Percentiles rank a stretch among this genome's conserved stretches.
Evolutionary conservation across 53 echinoderm and acorn worm genomes (phyloP).

Genomic region (Echinarachnius parma): DNA sequence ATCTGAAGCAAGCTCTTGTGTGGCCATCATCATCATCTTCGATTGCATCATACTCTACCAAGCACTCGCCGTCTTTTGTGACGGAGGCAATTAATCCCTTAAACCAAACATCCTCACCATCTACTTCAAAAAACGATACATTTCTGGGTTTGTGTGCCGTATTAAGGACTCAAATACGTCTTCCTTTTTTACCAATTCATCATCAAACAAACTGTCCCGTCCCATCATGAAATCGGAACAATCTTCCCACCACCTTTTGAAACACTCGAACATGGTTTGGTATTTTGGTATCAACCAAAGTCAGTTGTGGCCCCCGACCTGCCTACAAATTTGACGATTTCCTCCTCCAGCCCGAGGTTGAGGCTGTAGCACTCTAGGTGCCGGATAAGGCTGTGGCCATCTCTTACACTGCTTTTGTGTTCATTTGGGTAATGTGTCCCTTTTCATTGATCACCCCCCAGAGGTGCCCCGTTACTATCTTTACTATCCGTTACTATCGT

Average conservation of each 20-base stretch:
- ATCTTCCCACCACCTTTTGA: conserved; percentile 53
- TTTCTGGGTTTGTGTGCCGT: background rate
- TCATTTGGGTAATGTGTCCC: conserved; percentile 55
- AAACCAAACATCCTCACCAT: background rate
- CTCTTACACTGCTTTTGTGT: too few relatives aligned
- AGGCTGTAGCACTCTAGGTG: conserved; percentile 29
- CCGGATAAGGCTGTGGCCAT: too few relatives aligned
- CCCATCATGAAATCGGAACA: conserved; percentile 49
- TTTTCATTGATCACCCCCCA: conserved; percentile 50
- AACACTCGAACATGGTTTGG: conserved; percentile 4
- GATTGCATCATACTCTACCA: background rate
- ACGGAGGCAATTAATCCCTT: background rate
- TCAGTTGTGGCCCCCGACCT: too few relatives aligned
- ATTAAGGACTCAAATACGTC: conserved; percentile 38
- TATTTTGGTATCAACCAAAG: too few relatives aligned
- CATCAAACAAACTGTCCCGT: conserved; percentile 38
- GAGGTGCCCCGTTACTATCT: conserved; percentile 57
- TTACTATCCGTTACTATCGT: too few relatives aligned
- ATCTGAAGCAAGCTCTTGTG: too few relatives aligned
- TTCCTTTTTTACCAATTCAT: conserved; percentile 41
- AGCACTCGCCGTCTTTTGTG: conserved; percentile 1
- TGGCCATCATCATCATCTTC: conserved; percentile 6
- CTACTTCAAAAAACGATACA: conserved; percentile 25
- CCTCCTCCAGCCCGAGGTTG: too few relatives aligned
- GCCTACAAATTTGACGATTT: too few relatives aligned